Conservation (phyloP, 2,888 invertebrate genomes). For the Tanaodytes sp. region DNA sequence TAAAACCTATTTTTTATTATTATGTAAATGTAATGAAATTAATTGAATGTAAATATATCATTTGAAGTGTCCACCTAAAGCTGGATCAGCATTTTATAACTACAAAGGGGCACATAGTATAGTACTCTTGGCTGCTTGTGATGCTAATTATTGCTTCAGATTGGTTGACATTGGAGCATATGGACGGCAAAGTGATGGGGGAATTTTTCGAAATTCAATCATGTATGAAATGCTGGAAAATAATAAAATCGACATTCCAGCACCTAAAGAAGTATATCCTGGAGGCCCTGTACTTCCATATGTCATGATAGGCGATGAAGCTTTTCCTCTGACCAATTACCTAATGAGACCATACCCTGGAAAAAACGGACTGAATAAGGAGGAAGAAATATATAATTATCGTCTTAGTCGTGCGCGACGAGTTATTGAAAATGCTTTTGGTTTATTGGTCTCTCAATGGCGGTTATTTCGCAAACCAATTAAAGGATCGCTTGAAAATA, state of each 20-base stretch:
- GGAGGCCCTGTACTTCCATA: slow-evolving; percentile 1
- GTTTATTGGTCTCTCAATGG: background rate
- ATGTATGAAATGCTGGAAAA: background rate
- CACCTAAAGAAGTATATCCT: background rate
- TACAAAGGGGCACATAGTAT: slow-evolving; percentile 1
- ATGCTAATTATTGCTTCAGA: background rate
- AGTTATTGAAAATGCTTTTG: slow-evolving; percentile 8
- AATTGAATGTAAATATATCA: too few species aligned
- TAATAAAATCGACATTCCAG: slow-evolving; percentile 2
- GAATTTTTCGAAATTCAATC: background rate
- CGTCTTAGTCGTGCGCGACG: background rate
- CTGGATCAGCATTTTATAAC: slow-evolving; percentile 6
- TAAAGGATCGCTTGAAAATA: slow-evolving; percentile 1
- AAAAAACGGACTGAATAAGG: background rate
- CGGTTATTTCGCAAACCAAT: background rate
- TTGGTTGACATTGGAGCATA: slow-evolving; percentile 5
- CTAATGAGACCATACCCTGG: slow-evolving; percentile 22
- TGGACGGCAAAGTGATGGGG: too few species aligned
- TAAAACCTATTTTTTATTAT: too few species aligned
- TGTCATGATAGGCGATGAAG: slow-evolving; percentile 6
- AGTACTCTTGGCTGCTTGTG: background rate
- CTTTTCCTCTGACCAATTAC: slow-evolving; percentile 7
- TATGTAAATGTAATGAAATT: background rate
- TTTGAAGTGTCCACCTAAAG: slow-evolving; percentile 7
- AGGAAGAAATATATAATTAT: slow-evolving; percentile 1